Evolutionary conservation across 2,797 vertebrate genomes (phyloP).

Genomic region (Cephalopachus bancanus): DNA sequence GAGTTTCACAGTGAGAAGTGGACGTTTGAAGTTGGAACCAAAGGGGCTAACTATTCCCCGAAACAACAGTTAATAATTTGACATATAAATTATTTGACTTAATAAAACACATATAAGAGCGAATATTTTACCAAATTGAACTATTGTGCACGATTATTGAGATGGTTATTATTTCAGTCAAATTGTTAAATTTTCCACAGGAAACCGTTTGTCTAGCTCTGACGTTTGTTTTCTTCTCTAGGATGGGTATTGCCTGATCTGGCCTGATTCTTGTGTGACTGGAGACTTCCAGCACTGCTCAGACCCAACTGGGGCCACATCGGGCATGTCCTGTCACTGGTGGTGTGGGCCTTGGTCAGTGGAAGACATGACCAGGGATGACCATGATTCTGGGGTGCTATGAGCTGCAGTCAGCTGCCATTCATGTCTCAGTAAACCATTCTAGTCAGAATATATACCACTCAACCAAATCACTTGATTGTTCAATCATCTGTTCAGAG

Average conservation of each 20-base stretch:
- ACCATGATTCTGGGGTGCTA: background rate
- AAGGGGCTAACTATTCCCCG: background rate
- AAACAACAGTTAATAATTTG: slow-evolving; percentile 28
- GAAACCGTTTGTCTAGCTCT: slow-evolving; percentile 20
- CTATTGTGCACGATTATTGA: slow-evolving; percentile 15
- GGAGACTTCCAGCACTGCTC: background rate
- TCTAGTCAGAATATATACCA: background rate
- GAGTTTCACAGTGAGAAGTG: background rate
- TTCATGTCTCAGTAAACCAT: background rate
- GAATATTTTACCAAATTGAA: slow-evolving; percentile 5
- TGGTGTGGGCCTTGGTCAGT: background rate
- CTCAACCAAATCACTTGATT: background rate
- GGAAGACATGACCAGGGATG: background rate
- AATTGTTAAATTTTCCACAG: slow-evolving; percentile 29
- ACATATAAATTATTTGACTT: background rate
- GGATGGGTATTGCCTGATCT: fast-evolving
- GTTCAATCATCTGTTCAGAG: background rate
- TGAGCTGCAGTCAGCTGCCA: background rate
- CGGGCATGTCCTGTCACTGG: fast-evolving
- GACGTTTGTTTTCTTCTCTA: background rate
- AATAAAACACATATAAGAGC: background rate
- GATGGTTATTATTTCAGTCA: slow-evolving; percentile 6
- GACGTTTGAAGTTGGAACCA: background rate
- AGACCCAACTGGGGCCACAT: background rate
- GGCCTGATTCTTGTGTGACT: background rate